A percentile compares a stretch with the other conserved stretches of the same genome.
Conservation (phyloP, 2,797 vertebrate genomes). For the Pyrocephalus nanus region DNA sequence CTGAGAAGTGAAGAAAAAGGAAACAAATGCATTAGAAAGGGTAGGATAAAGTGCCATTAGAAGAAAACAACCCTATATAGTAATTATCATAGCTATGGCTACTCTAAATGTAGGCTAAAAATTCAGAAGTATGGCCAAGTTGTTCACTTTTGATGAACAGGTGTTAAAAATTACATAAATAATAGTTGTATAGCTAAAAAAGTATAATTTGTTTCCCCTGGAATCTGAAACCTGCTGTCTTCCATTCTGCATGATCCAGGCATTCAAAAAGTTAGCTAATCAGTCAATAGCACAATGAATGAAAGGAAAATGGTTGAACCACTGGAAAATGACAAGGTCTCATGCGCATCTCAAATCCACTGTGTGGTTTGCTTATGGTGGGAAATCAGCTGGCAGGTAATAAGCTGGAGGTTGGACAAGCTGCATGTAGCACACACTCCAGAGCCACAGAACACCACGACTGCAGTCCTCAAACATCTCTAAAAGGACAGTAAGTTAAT, state of each 20-base stretch:
- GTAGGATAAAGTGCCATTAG: not conserved
- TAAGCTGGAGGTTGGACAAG: not conserved
- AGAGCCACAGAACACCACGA: not conserved
- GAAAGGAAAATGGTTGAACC: not conserved
- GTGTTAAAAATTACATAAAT: not conserved
- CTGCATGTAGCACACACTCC: fast-evolving
- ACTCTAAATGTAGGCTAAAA: not conserved
- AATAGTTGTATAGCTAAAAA: not conserved
- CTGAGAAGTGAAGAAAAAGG: not conserved
- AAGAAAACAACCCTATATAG: not conserved
- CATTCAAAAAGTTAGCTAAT: not conserved
- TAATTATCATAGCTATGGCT: not conserved
- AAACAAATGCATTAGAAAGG: not conserved
- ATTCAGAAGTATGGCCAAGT: not conserved
- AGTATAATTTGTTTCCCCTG: not conserved
- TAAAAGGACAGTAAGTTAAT: not conserved
- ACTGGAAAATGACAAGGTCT: not conserved
- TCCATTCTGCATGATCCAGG: not conserved
- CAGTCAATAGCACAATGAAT: not conserved
- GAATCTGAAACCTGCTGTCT: not conserved
- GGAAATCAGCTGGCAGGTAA: not conserved
- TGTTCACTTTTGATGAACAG: not conserved
- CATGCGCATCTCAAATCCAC: not conserved
- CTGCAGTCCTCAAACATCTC: not conserved
- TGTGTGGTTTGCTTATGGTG: fast-evolving